Evolutionary conservation across 2,888 invertebrate genomes (phyloP).

Genomic region (Rhodophaea formosa): DNA sequence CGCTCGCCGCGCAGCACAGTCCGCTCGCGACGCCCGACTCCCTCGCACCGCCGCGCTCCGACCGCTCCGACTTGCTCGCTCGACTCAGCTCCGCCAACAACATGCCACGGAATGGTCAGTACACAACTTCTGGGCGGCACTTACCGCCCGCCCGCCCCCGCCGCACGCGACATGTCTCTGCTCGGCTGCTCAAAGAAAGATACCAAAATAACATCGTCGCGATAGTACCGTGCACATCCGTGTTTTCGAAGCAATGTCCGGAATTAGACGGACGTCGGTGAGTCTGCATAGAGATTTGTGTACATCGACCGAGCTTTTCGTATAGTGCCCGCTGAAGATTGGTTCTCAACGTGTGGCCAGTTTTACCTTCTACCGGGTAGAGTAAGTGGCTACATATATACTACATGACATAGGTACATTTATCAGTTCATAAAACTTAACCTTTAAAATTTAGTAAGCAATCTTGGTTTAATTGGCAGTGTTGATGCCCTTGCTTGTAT

Average conservation of each 20-base stretch:
- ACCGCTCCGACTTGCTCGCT: slow-evolving; percentile 1
- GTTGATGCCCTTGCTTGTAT: not conserved
- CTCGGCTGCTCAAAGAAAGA: not conserved
- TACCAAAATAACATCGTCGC: slow-evolving; percentile 4
- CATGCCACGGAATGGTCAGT: slow-evolving; percentile 47
- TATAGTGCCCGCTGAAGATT: not conserved
- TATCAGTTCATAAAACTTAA: too few species aligned
- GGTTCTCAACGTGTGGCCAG: too few species aligned
- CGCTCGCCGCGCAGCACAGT: slow-evolving; percentile 29
- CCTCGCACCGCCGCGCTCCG: slow-evolving; percentile 17
- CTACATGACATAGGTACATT: too few species aligned
- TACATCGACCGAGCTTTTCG: not conserved
- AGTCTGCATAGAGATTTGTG: not conserved
- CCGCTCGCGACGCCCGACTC: slow-evolving; percentile 22
- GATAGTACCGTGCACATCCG: not conserved
- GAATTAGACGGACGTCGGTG: not conserved
- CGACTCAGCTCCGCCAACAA: slow-evolving; percentile 3
- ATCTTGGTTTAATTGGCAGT: too few species aligned
- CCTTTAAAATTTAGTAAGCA: too few species aligned
- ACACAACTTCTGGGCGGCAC: slow-evolving; percentile 6
- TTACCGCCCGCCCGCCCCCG: not conserved
- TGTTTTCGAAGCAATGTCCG: not conserved
- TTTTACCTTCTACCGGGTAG: too few species aligned
- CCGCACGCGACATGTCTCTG: not conserved
- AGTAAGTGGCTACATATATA: too few species aligned